Base-by-base conservation (phyloP, 2,888 invertebrate genomes). In the Chrysodeixis includens region DNA sequence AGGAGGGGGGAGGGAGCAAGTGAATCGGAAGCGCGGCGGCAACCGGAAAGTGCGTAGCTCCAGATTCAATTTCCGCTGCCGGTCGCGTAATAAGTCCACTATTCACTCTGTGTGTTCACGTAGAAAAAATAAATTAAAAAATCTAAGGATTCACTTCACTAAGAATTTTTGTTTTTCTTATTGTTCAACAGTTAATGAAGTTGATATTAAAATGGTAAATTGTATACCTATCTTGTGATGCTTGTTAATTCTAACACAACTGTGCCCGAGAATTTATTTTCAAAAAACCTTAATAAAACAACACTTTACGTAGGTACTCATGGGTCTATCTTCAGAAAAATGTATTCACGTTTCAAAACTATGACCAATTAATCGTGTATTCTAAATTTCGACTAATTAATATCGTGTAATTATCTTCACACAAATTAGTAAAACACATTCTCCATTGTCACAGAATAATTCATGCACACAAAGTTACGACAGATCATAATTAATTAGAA, bases 41-140 rank as follows among this genome's bases (percentile, higher is more conserved):
- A 86, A 84, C 89, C 91, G 92, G 93, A 92, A 91, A 90, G 91
- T 92, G 92, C 93, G 93, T 93, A 92, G 91, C 91, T 91, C 87
- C 90, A 91, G 91, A 93, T 93, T 92, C 92, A 93, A 94, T 94
- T 93, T 94, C 92, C 94, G 93, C 80, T 87, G 83, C 89, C 90
- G 90, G 90, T 86, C 88, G 88, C 86, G 90, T 92, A 93, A 93
- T 92, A 93, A 92, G 90, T 89, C 87, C 88, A 88, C 92, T 88
- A 92, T 92, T 92, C 91, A 92, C 81, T 70, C 82, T 80, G 84
- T 84, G 83, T 88, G 86, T 85, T 87, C 83, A 81, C 79, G 81
- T 83, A 78, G 80, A 86, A 83, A 83, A 83, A 82, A 68, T 79
- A 69, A 76, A 74, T 81, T 82, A 69, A 73, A 77, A 49, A 72